Base-by-base conservation (phyloP, 2,113 vertebrate genomes). In the Corythornis vintsioides region DNA sequence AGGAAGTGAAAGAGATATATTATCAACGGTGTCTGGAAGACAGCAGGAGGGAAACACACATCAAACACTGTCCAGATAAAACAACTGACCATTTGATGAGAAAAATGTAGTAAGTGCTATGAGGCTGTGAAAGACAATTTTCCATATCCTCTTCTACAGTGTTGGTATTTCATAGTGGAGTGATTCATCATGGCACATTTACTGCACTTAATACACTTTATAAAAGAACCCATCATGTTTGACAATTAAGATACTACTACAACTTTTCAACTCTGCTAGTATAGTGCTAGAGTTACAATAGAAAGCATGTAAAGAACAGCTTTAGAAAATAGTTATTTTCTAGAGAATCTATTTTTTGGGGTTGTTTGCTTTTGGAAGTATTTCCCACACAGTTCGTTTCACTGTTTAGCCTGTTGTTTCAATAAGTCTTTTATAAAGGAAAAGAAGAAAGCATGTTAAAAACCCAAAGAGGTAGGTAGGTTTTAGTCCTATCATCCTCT, bases 1-100 rank as follows among this genome's bases (percentile, higher is more conserved):
- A 99, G 76, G 95, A 99, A 99, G 97, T 99, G 99, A 95, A 99
- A 99, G 92, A 99, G 97, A 97, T 99, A 99, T 94, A 99, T 98
- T 93, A 98, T 98, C 94, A 99, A 97, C 0, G 99, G 99, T 33
- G 99, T 99, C 99, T 99, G 67, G 33, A 97, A 67, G 85, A 95
- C 73, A 96, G 29, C 73, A 91, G 94, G 96, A 90, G 15, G 70
- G 53, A 94, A 75, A 95, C 42, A 25, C 33, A 28, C 25, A 31
- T 95, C 87, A 96, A 91, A 86, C 2, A 29, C 52, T 78, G 77
- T 57, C 59, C 83, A 71, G 24, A 76, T 26, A 35, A 75, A 95
- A 55, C 21, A 77, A 16, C 40, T 25, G 19, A 15, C 1, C 2
- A 50, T 43, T 59, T 50, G 18, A 74, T 43, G 42, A 83, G 72